These are phyloP conservation scores for Zosterops borbonicus DNA, from an alignment of 2,113 vertebrate species.

Conservation along the genomic window DNA sequence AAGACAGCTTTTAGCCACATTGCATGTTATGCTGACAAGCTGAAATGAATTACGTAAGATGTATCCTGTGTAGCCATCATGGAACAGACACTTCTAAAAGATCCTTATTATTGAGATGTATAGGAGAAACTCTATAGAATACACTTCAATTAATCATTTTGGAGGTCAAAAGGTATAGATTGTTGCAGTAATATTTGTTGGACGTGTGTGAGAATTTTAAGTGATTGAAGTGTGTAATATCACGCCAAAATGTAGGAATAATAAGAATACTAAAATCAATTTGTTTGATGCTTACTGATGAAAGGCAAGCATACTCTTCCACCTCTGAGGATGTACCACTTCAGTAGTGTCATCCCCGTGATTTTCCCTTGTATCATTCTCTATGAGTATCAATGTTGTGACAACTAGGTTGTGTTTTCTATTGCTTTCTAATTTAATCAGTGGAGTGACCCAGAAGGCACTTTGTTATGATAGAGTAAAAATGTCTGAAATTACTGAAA, in stretches of 20 bases:
- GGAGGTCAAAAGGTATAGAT: neutral
- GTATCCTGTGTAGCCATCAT: neutral
- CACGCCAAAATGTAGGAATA: neutral
- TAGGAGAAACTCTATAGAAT: neutral
- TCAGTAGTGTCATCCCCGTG: neutral
- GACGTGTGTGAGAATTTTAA: neutral
- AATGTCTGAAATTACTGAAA: neutral
- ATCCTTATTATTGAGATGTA: neutral
- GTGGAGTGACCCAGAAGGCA: neutral
- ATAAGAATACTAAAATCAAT: neutral
- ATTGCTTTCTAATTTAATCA: neutral
- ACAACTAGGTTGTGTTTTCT: neutral
- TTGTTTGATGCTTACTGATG: neutral
- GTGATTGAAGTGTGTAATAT: neutral
- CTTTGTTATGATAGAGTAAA: neutral
- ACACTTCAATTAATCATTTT: neutral
- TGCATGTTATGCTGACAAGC: neutral
- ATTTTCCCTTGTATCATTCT: neutral
- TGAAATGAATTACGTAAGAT: neutral
- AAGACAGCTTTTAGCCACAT: neutral
- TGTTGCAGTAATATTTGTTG: neutral
- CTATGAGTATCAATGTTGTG: neutral
- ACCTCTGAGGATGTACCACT: neutral
- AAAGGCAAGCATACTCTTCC: neutral
- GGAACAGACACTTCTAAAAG: neutral